Base-by-base conservation (phyloP, 2,797 vertebrate species). In the Ambastaia sidthimunki region DNA sequence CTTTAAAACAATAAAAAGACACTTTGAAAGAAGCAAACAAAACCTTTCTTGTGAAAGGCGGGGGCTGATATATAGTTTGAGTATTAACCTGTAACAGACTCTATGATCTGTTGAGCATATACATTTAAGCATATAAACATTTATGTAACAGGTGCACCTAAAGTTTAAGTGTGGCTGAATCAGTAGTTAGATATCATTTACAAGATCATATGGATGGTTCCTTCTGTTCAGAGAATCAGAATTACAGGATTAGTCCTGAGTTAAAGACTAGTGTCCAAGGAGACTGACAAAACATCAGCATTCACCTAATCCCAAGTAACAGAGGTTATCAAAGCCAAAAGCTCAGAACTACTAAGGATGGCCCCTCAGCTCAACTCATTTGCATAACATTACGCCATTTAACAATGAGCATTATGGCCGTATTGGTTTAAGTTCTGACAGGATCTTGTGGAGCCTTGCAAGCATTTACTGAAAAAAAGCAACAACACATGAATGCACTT, bases 241-340 rank as follows among this genome's bases (percentile, higher is more conserved):
- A 75, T 76, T 28, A 92, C 87, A 90, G 92, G 93, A 94, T 94
- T 93, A 93, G 90, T 88, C 89, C 83, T 89, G 75, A 90, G 90
- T 89, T 85, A 86, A 85, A 65, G 85, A 82, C 91, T 85, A 86
- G 90, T 91, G 92, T 93, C 91, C 92, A 93, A 91, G 89, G 93
- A 91, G 91, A 91, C 90, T 87, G 89, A 92, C 91, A 93, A 91
- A 93, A 94, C 93, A 89, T 92, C 91, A 90, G 87, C 92, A 93
- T 95, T 94, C 92, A 92, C 93, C 93, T 95, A 95, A 95, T 95
- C 94, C 93, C 90, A 91, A 90, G 92, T 94, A 94, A 94, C 94
- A 91, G 93, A 89, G 91, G 93, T 93, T 95, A 93, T 93, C 92
- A 91, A 85, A 92, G 92, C 92, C 92, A 92, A 91, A 91, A 93